phyloP scores from a whole-genome alignment of 2,888 invertebrate species.

The Parthenolecanium corni region DNA sequence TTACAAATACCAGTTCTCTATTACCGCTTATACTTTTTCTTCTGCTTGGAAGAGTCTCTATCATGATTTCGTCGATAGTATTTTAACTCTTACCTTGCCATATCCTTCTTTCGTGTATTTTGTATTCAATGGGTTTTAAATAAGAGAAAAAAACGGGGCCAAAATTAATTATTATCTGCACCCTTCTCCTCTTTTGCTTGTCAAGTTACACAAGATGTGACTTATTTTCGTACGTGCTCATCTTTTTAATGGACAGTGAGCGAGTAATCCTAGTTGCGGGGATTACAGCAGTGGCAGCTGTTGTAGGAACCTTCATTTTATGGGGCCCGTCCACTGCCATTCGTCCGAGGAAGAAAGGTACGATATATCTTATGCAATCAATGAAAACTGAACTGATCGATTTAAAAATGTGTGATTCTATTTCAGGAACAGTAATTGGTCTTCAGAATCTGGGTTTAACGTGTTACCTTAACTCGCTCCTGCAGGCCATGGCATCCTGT shows the following conservation, averaged over 20 bases:
- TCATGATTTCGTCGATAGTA: no score
- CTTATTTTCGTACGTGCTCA: constrained; percentile 3
- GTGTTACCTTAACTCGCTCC: constrained; percentile 81
- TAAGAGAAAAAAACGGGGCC: constrained; percentile 25
- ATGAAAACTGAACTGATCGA: no score
- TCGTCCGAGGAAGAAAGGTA: constrained; percentile 14
- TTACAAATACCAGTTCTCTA: no score
- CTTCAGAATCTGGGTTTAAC: constrained; percentile 83
- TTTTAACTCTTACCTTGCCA: no score
- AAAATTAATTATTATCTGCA: constrained; percentile 8
- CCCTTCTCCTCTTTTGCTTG: constrained; percentile 14
- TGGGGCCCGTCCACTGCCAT: constrained; percentile 24
- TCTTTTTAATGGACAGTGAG: constrained; percentile 26
- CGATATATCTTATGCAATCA: background rate
- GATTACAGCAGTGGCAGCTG: constrained; percentile 19
- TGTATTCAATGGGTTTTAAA: constrained; percentile 1
- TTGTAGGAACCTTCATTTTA: constrained; percentile 25
- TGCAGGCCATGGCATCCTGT: constrained; percentile 82
- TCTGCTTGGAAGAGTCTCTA: no score
- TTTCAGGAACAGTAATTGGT: constrained; percentile 62
- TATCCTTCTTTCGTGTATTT: no score
- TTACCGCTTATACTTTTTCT: no score
- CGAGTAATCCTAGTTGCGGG: constrained; percentile 24
- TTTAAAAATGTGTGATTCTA: background rate
- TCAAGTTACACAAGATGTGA: constrained; percentile 25